Percentiles rank a stretch among this genome's conserved stretches.
These are phyloP conservation scores for Rhincodon typus DNA, from an alignment of 2,797 vertebrate genomes.

Conservation along the genomic window DNA sequence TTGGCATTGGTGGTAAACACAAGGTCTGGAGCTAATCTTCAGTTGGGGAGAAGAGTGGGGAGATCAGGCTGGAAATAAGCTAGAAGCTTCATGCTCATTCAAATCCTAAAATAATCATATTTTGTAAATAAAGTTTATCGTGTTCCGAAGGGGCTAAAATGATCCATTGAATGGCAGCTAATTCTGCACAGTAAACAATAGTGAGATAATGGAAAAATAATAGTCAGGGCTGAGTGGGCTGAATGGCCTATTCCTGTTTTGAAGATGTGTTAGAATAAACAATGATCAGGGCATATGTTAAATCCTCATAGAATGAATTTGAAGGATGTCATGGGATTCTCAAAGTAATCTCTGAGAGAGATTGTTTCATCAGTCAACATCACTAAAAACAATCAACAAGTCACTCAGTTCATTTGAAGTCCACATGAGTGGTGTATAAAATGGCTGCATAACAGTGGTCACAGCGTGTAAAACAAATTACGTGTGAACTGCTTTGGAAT, in stretches of 20 bases:
- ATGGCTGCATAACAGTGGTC: not conserved
- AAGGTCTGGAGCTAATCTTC: not conserved
- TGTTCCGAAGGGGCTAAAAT: not conserved
- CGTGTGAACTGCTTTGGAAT: not conserved
- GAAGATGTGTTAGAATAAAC: too few species aligned
- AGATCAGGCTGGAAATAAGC: not conserved
- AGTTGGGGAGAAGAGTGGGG: not conserved
- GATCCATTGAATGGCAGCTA: not conserved
- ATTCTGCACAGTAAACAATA: not conserved
- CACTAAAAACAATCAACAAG: not conserved
- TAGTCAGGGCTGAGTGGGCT: not conserved
- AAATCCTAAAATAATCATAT: not conserved
- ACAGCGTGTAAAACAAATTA: not conserved
- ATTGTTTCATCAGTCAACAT: not conserved
- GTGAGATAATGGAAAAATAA: not conserved
- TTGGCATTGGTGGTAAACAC: not conserved
- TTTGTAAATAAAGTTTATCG: not conserved
- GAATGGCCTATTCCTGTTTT: too few species aligned
- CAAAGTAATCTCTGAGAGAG: not conserved
- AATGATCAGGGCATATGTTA: not conserved
- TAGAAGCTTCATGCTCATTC: not conserved
- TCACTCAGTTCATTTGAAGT: not conserved
- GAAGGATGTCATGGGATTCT: not conserved
- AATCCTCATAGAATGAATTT: not conserved
- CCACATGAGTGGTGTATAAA: not conserved